Conservation (phyloP, 2,797 vertebrate genomes). For the Menidia menidia region DNA sequence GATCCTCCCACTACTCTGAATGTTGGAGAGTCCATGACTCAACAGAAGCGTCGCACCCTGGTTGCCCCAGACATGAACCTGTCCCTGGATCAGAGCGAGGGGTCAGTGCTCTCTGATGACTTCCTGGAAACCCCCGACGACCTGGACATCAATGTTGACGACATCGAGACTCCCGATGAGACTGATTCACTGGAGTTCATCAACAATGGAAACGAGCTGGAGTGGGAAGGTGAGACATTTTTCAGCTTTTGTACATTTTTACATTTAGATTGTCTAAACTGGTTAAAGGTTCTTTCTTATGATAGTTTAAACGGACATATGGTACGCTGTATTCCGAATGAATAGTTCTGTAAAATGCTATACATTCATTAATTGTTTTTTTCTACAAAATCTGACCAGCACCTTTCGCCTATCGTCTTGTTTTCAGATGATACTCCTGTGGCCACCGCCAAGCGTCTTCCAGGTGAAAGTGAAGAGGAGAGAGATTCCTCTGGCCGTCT, state of each 20-base stretch:
- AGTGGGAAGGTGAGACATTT: conserved; percentile 94
- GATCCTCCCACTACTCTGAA: conserved; percentile 87
- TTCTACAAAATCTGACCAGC: background rate
- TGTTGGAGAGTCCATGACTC: conserved; percentile 84
- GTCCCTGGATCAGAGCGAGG: conserved; percentile 95
- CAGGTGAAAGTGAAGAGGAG: conserved; percentile 88
- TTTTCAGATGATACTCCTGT: conserved; percentile 93
- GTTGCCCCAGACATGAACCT: conserved; percentile 95
- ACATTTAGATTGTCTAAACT: background rate
- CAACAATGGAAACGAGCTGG: conserved; percentile 93
- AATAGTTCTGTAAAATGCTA: no score
- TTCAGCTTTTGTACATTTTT: background rate
- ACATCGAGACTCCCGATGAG: conserved; percentile 95
- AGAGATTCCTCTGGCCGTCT: conserved; percentile 85
- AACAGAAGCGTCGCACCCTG: conserved; percentile 90
- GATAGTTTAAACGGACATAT: no score
- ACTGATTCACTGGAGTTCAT: conserved; percentile 95
- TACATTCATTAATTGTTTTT: no score
- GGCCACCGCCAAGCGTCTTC: conserved; percentile 91
- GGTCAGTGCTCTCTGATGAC: conserved; percentile 93
- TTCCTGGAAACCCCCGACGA: conserved; percentile 93
- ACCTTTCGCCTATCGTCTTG: conserved; percentile 37
- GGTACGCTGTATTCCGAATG: no score
- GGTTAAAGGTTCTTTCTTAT: no score
- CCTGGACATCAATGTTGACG: conserved; percentile 95